Base-by-base conservation (phyloP, 2,888 invertebrate species). In the Trichogramma dendrolimi region DNA sequence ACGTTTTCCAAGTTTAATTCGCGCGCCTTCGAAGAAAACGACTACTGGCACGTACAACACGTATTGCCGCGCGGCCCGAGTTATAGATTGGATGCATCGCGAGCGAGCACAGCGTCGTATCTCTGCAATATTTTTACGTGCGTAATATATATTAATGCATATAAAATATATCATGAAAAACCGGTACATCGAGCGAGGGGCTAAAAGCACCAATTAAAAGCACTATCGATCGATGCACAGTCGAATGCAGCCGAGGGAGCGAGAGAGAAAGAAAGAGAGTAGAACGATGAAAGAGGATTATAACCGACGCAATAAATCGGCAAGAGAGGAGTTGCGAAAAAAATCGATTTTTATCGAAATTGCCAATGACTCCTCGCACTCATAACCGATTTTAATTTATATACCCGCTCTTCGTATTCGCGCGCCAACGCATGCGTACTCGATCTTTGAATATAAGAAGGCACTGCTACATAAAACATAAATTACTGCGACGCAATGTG, bases 331-430 rank as follows among this genome's bases (percentile, higher is more conserved):
- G 27, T 27, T 27, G 27, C 27, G 27, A 27, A 27, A 27, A 27
- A 27, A 27, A 27, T 27, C 63, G 63, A 67, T 67, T 68, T 66
- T 58, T 59, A 67, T 66, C 61, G 66, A 66, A 60, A 65, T 63
- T 63, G 61, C 10, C 27, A 47, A 50, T 63, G 27, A 27, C 27
- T 27, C 27, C 27, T 27, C 27, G 27, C 27, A 27, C 27, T 27
- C 27, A 27, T 27, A 27, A 27, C 27, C 27, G 27, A 27, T 27
- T 27, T 27, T 27, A 27, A 27, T 27, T 27, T 27, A 27, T 27
- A 27, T 2, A 27, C 27, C 27, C 27, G 27, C 27, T 27, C 27
- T 27, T 27, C 27, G 27, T 27, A 27, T 27, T 27, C 1, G 27
- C 27, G 27, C 27, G 27, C 27, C 2, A 27, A 2, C 27, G 27